phyloP scores from a whole-genome alignment of 2,113 vertebrate species.

The Seriola quinqueradiata region DNA sequence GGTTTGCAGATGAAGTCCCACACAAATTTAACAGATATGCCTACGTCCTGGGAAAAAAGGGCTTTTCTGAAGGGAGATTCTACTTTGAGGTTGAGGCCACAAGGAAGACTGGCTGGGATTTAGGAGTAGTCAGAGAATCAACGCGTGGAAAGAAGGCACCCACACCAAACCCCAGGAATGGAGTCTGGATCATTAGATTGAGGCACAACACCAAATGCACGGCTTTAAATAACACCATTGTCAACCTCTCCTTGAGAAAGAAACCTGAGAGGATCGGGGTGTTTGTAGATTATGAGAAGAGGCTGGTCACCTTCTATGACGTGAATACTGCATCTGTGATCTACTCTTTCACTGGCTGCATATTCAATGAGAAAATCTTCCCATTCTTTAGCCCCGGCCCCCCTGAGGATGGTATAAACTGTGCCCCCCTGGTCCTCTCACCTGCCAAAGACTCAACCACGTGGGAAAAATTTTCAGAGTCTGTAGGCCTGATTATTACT shows the following conservation, averaged over 20 bases:
- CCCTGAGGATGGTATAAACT: background rate
- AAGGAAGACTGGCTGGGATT: slow-evolving; percentile 3
- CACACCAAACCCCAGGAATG: background rate
- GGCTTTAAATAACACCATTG: background rate
- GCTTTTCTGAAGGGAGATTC: slow-evolving; percentile 38
- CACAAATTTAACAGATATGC: background rate
- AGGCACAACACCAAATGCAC: background rate
- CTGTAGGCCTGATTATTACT: background rate
- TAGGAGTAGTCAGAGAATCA: slow-evolving; percentile 26
- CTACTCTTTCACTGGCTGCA: slow-evolving; percentile 33
- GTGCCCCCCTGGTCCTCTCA: background rate
- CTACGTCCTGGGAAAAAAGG: slow-evolving; percentile 11
- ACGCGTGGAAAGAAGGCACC: background rate
- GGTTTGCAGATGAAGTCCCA: background rate
- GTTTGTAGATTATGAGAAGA: slow-evolving; percentile 60
- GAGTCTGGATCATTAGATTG: slow-evolving; percentile 27
- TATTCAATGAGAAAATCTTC: slow-evolving; percentile 53
- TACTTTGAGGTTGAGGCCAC: slow-evolving; percentile 31
- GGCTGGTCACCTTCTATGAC: slow-evolving; percentile 60
- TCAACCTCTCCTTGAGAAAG: background rate
- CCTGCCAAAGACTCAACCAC: background rate
- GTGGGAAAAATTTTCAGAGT: background rate
- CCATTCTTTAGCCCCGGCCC: slow-evolving; percentile 37
- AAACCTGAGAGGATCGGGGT: slow-evolving; percentile 28
- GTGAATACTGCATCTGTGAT: background rate